Evolutionary conservation across 1,140 invertebrate species (phyloP).

Genomic region (Neodiprion fabricii): DNA sequence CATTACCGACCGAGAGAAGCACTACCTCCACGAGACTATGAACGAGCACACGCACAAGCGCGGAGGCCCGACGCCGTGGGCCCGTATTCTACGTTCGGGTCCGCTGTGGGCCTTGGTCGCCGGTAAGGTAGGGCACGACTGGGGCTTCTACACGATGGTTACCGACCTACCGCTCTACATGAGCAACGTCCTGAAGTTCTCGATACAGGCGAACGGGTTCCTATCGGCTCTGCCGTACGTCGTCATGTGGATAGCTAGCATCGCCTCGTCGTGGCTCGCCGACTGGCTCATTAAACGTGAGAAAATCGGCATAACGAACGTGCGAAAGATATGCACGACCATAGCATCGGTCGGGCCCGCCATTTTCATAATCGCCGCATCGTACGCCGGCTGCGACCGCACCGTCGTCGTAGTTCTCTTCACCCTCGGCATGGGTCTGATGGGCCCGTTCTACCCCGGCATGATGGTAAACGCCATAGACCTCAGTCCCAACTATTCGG

Average conservation of each 20-base stretch:
- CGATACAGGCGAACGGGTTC: constrained; percentile 74
- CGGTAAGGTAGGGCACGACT: constrained; percentile 82
- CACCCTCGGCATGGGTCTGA: constrained; percentile 74
- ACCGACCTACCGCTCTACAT: constrained; percentile 91
- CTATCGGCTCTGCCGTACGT: constrained; percentile 74
- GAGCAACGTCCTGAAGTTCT: constrained; percentile 82
- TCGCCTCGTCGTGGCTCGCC: constrained; percentile 69
- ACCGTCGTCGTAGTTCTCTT: constrained; percentile 70
- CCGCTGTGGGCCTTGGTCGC: constrained; percentile 74
- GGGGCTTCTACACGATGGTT: constrained; percentile 90
- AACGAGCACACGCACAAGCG: constrained; percentile 43
- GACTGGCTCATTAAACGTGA: constrained; percentile 70
- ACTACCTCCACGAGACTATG: constrained; percentile 60
- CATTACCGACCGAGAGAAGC: constrained; percentile 66
- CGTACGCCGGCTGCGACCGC: constrained; percentile 78
- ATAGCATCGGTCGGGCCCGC: constrained; percentile 74
- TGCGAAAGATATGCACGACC: constrained; percentile 76
- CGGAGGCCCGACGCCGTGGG: constrained; percentile 70
- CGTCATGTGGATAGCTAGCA: constrained; percentile 75
- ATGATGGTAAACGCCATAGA: constrained; percentile 83
- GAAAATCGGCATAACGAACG: constrained; percentile 65
- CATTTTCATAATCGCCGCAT: constrained; percentile 79
- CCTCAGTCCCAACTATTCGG: constrained; percentile 81
- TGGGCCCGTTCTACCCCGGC: constrained; percentile 77
- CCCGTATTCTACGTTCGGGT: constrained; percentile 72